Evolutionary conservation across 2,888 invertebrate genomes (phyloP).

Genomic region (Dione juno): DNA sequence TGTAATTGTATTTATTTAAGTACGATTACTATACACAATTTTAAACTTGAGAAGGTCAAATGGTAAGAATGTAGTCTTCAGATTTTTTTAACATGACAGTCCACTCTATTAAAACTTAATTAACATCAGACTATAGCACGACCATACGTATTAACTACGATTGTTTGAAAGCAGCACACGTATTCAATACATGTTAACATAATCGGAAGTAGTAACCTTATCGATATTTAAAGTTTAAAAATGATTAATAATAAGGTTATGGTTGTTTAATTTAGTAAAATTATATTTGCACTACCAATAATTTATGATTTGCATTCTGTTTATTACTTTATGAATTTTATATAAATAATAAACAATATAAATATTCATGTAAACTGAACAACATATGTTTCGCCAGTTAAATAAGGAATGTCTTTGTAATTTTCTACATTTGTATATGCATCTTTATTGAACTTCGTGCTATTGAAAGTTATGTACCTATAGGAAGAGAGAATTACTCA

Average conservation of each 20-base stretch:
- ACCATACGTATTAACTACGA: slow-evolving; percentile 36
- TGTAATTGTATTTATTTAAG: slow-evolving; percentile 13
- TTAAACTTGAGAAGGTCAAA: slow-evolving; percentile 21
- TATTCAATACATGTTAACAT: slow-evolving; percentile 44
- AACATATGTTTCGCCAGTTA: too few species aligned
- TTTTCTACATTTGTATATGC: background rate
- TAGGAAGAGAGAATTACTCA: slow-evolving; percentile 38
- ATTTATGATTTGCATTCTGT: slow-evolving; percentile 10
- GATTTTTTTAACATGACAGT: slow-evolving; percentile 26
- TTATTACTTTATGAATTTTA: background rate
- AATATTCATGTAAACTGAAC: too few species aligned
- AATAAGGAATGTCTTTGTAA: background rate
- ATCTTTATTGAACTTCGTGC: background rate
- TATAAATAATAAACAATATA: slow-evolving; percentile 1
- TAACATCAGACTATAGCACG: slow-evolving; percentile 36
- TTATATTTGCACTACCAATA: background rate
- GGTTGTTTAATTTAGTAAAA: slow-evolving; percentile 23
- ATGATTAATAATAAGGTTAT: slow-evolving; percentile 29
- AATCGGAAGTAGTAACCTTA: slow-evolving; percentile 47
- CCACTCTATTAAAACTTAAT: slow-evolving; percentile 38
- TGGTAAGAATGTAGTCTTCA: slow-evolving; percentile 22
- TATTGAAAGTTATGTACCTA: slow-evolving; percentile 20
- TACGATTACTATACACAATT: slow-evolving; percentile 12
- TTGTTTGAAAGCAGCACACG: slow-evolving; percentile 44
- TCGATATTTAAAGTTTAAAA: slow-evolving; percentile 42